Evolutionary conservation across 2,797 vertebrate species (phyloP).

Genomic region (Podarcis siculus): DNA sequence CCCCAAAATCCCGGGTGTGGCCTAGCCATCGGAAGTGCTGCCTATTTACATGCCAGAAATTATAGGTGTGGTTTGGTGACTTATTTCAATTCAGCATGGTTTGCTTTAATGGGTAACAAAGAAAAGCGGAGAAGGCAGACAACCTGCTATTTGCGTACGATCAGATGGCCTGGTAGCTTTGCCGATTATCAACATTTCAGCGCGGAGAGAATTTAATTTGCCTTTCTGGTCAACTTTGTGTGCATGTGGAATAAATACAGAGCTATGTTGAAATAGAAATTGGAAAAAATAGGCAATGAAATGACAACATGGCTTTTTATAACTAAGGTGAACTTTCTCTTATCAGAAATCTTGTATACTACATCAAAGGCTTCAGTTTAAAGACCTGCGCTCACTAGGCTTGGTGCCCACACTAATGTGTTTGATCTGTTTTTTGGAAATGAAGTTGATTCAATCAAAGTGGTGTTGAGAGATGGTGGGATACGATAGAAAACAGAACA

Average conservation of each 20-base stretch:
- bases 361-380: slow-evolving; percentile 12
- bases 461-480: background rate
- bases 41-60: background rate
- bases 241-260: background rate
- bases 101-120: background rate
- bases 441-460: slow-evolving; percentile 42
- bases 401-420: background rate
- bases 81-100: background rate
- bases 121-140: background rate
- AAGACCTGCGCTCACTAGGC: background rate
- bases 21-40: background rate
- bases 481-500: background rate
- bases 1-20: background rate
- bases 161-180: background rate
- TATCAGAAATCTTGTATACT: slow-evolving; percentile 34
- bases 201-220: background rate
- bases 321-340: slow-evolving; percentile 39
- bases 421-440: slow-evolving; percentile 1
- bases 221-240: background rate
- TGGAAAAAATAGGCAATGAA: slow-evolving; percentile 16
- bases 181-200: background rate
- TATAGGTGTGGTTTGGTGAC: background rate
- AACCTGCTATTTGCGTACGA: background rate
- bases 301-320: slow-evolving; percentile 31
- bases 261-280: slow-evolving; percentile 41